Conservation (phyloP, 2,888 invertebrate genomes). For the Sturmia bella region DNA sequence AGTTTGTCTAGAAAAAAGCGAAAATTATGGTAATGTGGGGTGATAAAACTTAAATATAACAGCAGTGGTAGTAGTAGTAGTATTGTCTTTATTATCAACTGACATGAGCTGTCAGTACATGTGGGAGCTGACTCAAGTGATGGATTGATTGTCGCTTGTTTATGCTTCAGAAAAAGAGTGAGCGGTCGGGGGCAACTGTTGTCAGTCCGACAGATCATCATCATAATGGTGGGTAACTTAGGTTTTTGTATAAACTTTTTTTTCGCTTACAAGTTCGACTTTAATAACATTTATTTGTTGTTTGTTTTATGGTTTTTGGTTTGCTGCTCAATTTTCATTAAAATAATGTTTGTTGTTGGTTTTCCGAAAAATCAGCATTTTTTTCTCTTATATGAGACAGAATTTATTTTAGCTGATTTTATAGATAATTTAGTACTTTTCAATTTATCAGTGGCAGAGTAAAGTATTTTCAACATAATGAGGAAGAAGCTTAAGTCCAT, state of each 20-base stretch:
- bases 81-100: constrained; percentile 39
- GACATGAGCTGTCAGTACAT: constrained; percentile 10
- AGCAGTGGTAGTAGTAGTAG: neutral
- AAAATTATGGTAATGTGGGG: constrained; percentile 52
- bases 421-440: too few relatives aligned
- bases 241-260: neutral
- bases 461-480: too few relatives aligned
- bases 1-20: constrained; percentile 28
- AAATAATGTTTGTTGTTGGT: constrained; percentile 5
- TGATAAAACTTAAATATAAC: constrained; percentile 26
- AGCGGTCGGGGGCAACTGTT: neutral
- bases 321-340: neutral
- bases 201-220: neutral
- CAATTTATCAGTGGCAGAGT: too few relatives aligned
- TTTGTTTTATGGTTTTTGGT: neutral
- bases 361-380: neutral
- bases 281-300: constrained; percentile 12
- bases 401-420: too few relatives aligned
- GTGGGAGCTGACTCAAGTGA: neutral
- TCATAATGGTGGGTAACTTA: neutral
- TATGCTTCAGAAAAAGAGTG: neutral
- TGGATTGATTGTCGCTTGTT: neutral
- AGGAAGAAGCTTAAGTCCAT: too few relatives aligned
- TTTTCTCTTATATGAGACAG: neutral
- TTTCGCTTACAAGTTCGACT: neutral